A percentile compares a stretch with the other conserved stretches of the same genome.
phyloP scores from a whole-genome alignment of 2,797 vertebrate genomes.

The Cichlasoma orientale region DNA sequence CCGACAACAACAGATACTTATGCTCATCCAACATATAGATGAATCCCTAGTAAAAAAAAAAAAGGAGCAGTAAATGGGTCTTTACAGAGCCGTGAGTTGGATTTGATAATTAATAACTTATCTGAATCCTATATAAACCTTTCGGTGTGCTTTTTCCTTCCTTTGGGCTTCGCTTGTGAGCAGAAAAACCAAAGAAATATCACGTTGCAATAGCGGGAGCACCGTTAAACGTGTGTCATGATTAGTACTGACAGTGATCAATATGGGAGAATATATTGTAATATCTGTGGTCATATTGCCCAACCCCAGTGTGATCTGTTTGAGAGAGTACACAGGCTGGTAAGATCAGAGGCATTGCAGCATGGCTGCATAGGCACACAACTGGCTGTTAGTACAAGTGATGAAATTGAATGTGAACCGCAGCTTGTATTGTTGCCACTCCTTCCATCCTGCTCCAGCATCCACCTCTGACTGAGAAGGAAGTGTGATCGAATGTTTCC shows the following conservation, averaged over 20 bases:
- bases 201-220: constrained; percentile 8
- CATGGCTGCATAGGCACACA: constrained; percentile 52
- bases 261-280: constrained; percentile 67
- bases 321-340: constrained; percentile 60
- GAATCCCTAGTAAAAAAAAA: not conserved
- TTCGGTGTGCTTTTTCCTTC: constrained; percentile 10
- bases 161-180: constrained; percentile 25
- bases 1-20: not conserved
- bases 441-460: constrained; percentile 61
- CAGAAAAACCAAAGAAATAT: constrained; percentile 7
- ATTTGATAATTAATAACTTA: constrained; percentile 26
- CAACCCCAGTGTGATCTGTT: constrained; percentile 59
- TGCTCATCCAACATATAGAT: not conserved
- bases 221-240: constrained; percentile 26
- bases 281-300: constrained; percentile 67
- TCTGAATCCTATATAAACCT: constrained; percentile 1
- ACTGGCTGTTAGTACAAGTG: constrained; percentile 61
- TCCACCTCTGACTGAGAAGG: constrained; percentile 68
- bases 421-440: constrained; percentile 69
- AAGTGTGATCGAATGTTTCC: constrained; percentile 78
- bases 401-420: constrained; percentile 74
- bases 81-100: constrained; percentile 1
- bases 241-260: constrained; percentile 65
- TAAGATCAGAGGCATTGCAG: constrained; percentile 71
- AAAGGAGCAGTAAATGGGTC: not conserved